A percentile compares a stretch with the other conserved stretches of the same genome.
These are phyloP conservation scores for Onychostoma macrolepis DNA, from an alignment of 2,113 vertebrate species.

Conservation along the genomic window DNA sequence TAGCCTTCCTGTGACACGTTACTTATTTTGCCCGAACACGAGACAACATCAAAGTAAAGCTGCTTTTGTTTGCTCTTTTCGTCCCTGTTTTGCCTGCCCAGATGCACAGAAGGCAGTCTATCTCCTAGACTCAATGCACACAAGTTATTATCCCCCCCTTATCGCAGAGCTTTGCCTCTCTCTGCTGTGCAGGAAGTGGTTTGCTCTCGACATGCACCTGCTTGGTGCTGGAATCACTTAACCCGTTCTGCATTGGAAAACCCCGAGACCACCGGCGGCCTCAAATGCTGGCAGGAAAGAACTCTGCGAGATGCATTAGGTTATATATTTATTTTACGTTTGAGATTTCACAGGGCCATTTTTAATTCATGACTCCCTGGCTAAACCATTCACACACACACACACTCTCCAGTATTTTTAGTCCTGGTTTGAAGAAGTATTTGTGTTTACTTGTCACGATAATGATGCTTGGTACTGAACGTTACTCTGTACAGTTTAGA, in stretches of 20 bases:
- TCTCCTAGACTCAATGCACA: slow-evolving; percentile 60
- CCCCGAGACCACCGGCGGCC: neutral
- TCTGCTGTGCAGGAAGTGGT: slow-evolving; percentile 55
- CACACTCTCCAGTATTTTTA: neutral
- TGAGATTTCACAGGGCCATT: neutral
- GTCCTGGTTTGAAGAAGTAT: neutral
- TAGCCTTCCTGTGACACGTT: slow-evolving; percentile 45
- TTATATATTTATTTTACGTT: slow-evolving; percentile 31
- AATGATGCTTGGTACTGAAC: neutral
- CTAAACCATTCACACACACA: neutral
- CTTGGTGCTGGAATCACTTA: slow-evolving; percentile 54
- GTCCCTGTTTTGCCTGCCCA: slow-evolving; percentile 15
- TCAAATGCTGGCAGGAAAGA: neutral
- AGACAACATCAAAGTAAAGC: slow-evolving; percentile 60
- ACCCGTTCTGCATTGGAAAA: slow-evolving; percentile 36
- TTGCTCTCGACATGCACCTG: slow-evolving; percentile 57
- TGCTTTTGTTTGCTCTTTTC: slow-evolving; percentile 21
- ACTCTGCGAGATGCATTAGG: slow-evolving; percentile 17
- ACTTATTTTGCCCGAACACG: slow-evolving; percentile 51
- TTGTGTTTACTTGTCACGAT: neutral
- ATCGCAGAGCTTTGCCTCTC: slow-evolving; percentile 37
- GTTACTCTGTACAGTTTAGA: slow-evolving; percentile 34
- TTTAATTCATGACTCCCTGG: slow-evolving; percentile 29
- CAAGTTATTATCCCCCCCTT: slow-evolving; percentile 59
- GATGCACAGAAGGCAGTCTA: slow-evolving; percentile 30